phyloP scores from a whole-genome alignment of 2,797 vertebrate genomes.

The Danionella dracula region DNA sequence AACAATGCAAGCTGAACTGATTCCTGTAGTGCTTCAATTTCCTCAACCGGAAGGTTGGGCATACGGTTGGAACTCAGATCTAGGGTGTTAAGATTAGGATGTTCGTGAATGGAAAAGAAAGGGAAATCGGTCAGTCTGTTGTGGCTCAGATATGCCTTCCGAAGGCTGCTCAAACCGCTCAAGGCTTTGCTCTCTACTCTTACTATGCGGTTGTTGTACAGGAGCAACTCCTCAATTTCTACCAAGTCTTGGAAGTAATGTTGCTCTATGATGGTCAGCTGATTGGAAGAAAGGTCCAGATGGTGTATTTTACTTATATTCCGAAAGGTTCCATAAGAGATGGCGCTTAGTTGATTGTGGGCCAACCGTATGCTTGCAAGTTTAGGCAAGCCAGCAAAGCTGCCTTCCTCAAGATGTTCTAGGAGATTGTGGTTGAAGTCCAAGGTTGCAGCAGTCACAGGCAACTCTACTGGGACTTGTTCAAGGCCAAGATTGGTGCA shows the following conservation, averaged over 20 bases:
- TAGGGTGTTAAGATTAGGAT: constrained; percentile 70
- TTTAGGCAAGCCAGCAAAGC: constrained; percentile 70
- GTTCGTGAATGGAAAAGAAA: constrained; percentile 75
- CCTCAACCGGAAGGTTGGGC: constrained; percentile 67
- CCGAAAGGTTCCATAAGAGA: constrained; percentile 67
- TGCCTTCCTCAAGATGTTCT: constrained; percentile 56
- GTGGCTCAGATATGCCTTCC: constrained; percentile 82
- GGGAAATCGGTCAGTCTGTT: constrained; percentile 84
- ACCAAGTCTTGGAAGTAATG: constrained; percentile 76
- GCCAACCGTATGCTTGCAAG: constrained; percentile 72
- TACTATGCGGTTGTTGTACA: constrained; percentile 82
- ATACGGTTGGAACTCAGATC: constrained; percentile 90
- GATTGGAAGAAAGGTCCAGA: constrained; percentile 90
- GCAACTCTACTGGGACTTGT: constrained; percentile 63
- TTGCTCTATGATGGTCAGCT: constrained; percentile 62
- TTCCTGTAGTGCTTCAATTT: constrained; percentile 66
- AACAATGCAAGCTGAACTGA: constrained; percentile 80
- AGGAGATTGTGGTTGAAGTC: constrained; percentile 87
- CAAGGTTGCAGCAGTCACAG: constrained; percentile 63
- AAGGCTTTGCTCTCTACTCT: constrained; percentile 75
- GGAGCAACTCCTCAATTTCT: constrained; percentile 78
- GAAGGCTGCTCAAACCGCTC: constrained; percentile 63
- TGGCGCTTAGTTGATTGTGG: constrained; percentile 72
- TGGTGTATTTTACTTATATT: constrained; percentile 74
- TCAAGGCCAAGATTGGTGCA: constrained; percentile 70